A percentile compares a stretch with the other conserved stretches of the same genome.
These are phyloP conservation scores for Ectemnius continuus DNA, from an alignment of 2,888 invertebrate genomes.

Conservation along the genomic window DNA sequence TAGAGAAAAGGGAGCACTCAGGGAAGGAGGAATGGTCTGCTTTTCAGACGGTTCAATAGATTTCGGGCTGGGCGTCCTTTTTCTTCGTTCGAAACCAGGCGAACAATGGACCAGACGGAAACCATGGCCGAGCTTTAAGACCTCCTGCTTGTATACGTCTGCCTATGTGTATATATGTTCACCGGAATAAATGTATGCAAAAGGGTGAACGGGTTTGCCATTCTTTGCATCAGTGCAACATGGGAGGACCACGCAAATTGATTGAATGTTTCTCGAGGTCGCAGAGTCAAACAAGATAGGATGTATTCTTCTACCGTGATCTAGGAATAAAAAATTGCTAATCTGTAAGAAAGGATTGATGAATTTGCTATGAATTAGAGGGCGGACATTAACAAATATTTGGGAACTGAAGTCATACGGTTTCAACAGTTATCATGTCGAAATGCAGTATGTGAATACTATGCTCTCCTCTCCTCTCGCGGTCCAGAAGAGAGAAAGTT, in stretches of 20 bases:
- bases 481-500: constrained; percentile 60
- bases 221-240: no score
- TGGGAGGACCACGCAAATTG: no score
- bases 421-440: background rate
- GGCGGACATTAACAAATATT: no score
- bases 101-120: constrained; percentile 64
- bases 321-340: background rate
- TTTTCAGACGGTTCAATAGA: constrained; percentile 62
- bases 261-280: no score
- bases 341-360: no score
- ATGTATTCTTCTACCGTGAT: background rate
- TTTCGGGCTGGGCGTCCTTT: constrained; percentile 54
- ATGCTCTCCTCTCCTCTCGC: constrained; percentile 35
- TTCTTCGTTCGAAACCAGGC: constrained; percentile 54
- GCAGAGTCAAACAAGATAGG: no score
- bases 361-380: no score
- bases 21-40: constrained; percentile 44
- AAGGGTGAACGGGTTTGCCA: no score
- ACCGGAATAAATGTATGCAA: background rate
- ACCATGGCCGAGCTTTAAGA: constrained; percentile 52
- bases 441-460: constrained; percentile 24
- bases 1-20: constrained; percentile 42
- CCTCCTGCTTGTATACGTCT: constrained; percentile 30
- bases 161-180: background rate
- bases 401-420: no score